Conservation (phyloP, 1,140 invertebrate genomes). For the Ditylenchus dipsaci region DNA sequence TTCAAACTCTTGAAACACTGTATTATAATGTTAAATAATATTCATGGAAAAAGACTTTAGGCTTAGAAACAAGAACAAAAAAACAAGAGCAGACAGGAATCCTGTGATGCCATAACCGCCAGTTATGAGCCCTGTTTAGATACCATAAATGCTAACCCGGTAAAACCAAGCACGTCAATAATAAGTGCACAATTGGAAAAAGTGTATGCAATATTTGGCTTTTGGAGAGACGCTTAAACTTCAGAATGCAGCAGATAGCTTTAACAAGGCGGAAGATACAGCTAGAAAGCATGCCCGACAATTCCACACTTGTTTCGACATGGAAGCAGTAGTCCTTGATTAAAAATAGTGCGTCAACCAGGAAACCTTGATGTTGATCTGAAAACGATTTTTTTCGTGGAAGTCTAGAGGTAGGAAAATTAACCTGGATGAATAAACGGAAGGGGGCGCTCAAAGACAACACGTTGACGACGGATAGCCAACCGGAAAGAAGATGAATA, state of each 20-base stretch:
- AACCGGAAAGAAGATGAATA: slow-evolving; percentile 35
- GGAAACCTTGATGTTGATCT: slow-evolving; percentile 15
- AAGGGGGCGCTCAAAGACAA: slow-evolving; percentile 23
- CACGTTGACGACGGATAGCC: slow-evolving; percentile 35
- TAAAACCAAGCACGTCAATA: slow-evolving; percentile 22
- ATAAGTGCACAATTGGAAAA: slow-evolving; percentile 17
- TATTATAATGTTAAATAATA: no score
- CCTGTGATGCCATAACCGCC: no score
- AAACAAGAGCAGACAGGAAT: no score
- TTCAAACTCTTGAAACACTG: no score
- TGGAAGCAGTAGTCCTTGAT: slow-evolving; percentile 20
- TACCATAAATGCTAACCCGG: slow-evolving; percentile 15
- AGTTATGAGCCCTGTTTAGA: no score
- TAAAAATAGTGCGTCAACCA: slow-evolving; percentile 30
- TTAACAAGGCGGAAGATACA: slow-evolving; percentile 28
- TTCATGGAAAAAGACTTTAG: no score
- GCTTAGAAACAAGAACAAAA: no score
- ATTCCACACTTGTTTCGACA: slow-evolving; percentile 25
- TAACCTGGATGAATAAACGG: slow-evolving; percentile 28
- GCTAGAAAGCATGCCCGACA: slow-evolving; percentile 17
- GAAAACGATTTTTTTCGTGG: neutral
- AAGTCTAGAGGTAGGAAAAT: neutral
- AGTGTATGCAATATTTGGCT: neutral
- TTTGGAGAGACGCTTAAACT: neutral
- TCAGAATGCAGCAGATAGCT: slow-evolving; percentile 17